Evolutionary conservation across 64 coral and sea anemone species (phyloP).

Genomic region (Stichodactyla mertensii): DNA sequence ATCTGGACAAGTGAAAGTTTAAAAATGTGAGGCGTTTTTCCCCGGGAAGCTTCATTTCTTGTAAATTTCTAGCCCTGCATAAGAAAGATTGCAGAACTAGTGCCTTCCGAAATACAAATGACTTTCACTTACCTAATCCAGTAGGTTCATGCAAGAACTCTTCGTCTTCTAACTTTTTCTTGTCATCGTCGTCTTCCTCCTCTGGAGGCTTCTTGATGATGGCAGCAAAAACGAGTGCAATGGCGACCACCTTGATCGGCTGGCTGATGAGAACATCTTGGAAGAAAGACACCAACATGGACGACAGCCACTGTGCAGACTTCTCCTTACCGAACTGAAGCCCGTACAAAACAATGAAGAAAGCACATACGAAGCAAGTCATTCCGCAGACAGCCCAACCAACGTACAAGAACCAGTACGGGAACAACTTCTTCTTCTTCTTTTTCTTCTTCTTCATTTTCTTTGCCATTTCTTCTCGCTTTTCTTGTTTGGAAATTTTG

Average conservation of each 20-base stretch:
- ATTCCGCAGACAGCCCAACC: slow-evolving; percentile 77
- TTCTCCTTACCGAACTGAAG: slow-evolving; percentile 94
- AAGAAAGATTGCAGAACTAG: too few relatives aligned
- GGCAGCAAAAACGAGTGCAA: slow-evolving; percentile 71
- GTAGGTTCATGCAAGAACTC: slow-evolving; percentile 69
- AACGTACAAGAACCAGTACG: slow-evolving; percentile 87
- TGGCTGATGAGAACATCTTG: slow-evolving; percentile 89
- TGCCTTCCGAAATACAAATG: too few relatives aligned
- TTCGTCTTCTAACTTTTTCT: slow-evolving; percentile 84
- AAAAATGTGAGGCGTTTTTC: too few relatives aligned
- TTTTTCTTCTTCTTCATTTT: slow-evolving; percentile 89
- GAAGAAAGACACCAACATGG: slow-evolving; percentile 91
- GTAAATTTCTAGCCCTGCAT: too few relatives aligned
- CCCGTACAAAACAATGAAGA: slow-evolving; percentile 82
- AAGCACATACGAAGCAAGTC: slow-evolving; percentile 67
- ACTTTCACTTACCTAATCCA: slow-evolving; percentile 15
- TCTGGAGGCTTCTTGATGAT: slow-evolving; percentile 86
- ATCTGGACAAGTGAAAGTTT: too few relatives aligned
- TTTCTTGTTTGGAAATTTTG: slow-evolving; percentile 85
- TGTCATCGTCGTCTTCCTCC: slow-evolving; percentile 77
- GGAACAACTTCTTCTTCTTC: slow-evolving; percentile 86
- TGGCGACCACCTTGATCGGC: slow-evolving; percentile 66
- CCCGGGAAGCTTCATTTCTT: too few relatives aligned
- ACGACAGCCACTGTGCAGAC: slow-evolving; percentile 82
- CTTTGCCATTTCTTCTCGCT: slow-evolving; percentile 76